These are phyloP conservation scores for Carcina quercana DNA, from an alignment of 2,888 invertebrate species.

Conservation along the genomic window DNA sequence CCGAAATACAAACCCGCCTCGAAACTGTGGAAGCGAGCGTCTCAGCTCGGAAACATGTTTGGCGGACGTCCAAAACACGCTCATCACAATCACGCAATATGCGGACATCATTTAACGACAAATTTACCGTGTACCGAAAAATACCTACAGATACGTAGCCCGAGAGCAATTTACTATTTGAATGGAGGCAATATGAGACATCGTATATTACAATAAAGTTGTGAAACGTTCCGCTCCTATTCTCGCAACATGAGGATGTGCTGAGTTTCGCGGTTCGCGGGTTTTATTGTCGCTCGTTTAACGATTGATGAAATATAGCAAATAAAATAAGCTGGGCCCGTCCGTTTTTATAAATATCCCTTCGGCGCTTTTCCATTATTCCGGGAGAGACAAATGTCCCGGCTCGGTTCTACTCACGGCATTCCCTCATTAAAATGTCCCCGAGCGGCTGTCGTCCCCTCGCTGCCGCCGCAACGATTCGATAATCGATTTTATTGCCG, in stretches of 20 bases:
- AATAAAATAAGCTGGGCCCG: slow-evolving; percentile 37
- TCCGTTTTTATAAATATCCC: slow-evolving; percentile 59
- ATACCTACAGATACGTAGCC: slow-evolving; percentile 23
- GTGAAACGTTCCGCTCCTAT: slow-evolving; percentile 20
- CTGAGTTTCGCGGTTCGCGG: slow-evolving; percentile 16
- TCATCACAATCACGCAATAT: slow-evolving; percentile 51
- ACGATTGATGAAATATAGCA: slow-evolving; percentile 33
- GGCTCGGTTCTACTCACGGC: slow-evolving; percentile 44
- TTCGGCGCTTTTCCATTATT: slow-evolving; percentile 57
- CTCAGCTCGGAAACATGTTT: slow-evolving; percentile 33
- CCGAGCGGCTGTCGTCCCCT: slow-evolving; percentile 40
- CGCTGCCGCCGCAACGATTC: slow-evolving; percentile 29
- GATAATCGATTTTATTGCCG: slow-evolving; percentile 62
- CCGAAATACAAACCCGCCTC: slow-evolving; percentile 37
- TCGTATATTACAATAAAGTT: slow-evolving; percentile 21
- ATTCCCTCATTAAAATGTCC: slow-evolving; percentile 62
- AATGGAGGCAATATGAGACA: slow-evolving; percentile 22
- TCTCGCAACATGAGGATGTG: slow-evolving; percentile 10
- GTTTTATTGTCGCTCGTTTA: slow-evolving; percentile 26
- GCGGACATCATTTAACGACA: slow-evolving; percentile 52
- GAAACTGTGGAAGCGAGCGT: slow-evolving; percentile 38
- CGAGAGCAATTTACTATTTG: slow-evolving; percentile 28
- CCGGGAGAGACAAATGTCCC: slow-evolving; percentile 55
- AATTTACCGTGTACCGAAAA: slow-evolving; percentile 41
- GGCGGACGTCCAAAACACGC: slow-evolving; percentile 47